Evolutionary conservation across 2,888 invertebrate species (phyloP), one percentile per base, ranked within the genome.

Genomic region (Drosophila parthenogenetica): DNA sequence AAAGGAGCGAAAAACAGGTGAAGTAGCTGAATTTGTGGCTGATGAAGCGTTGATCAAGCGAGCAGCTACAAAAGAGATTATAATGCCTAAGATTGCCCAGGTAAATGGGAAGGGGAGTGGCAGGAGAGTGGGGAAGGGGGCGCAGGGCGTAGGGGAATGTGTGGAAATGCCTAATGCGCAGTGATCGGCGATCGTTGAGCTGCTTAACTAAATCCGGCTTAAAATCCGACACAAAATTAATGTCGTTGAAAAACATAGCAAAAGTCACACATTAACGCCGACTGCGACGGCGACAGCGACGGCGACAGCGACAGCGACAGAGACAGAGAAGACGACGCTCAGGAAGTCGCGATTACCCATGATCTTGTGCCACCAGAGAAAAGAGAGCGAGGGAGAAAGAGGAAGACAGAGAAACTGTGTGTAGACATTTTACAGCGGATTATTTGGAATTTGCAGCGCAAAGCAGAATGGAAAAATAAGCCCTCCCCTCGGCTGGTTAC

Each of bases 131-230:
- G 32, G 32, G 19, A 22, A 22, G 45, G 32, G 45, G 40, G 49
- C 43, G 43, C 0, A 29, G 59, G 49, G 43, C 19, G 61, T 58
- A 19, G 60, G 60, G 49, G 69, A 19, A 55, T 53, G 73, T 53
- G 73, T 79, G 75, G 75, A 72, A 79, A 70, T 55, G 73, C 69
- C 62, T 77, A 87, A 80, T 85, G 82, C 81, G 71, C 78, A 64
- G 66, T 67, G 77, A 73, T 67, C 45, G 62, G 66, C 87, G 82
- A 70, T 87, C 84, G 89, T 73, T 91, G 91, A 91, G 91, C 91
- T 90, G 92, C 91, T 91, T 91, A 92, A 92, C 92, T 91, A 90
- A 91, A 91, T 91, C 91, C 91, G 92, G 91, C 92, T 91, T 91
- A 91, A 90, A 87, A 90, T 84, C 91, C 90, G 90, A 91, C 90